Conservation (phyloP, 2,888 invertebrate genomes). For the Cremastinae sp. region DNA sequence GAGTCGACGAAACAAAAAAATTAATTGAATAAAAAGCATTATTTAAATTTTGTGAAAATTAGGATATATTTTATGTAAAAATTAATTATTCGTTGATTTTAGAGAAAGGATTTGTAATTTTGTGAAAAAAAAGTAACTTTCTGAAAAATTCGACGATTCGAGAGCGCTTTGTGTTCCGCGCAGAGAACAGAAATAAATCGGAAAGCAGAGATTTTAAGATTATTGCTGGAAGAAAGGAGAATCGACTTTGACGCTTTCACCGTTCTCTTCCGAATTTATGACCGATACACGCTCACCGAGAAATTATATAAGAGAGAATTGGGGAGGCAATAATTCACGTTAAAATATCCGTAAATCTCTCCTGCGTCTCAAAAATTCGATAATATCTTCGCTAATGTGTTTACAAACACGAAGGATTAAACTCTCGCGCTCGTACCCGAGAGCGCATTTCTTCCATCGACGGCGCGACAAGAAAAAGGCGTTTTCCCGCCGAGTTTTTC, state of each 20-base stretch:
- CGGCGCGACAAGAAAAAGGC: constrained; percentile 7
- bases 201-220: background rate
- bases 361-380: constrained; percentile 47
- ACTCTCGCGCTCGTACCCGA: constrained; percentile 12
- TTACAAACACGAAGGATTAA: constrained; percentile 54
- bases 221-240: constrained; percentile 7
- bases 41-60: no score
- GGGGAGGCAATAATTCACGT: constrained; percentile 54
- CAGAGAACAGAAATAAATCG: background rate
- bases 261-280: constrained; percentile 12
- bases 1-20: no score
- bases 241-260: constrained; percentile 2
- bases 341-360: constrained; percentile 59
- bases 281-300: background rate
- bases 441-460: constrained; percentile 8
- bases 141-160: no score
- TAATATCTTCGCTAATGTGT: constrained; percentile 59
- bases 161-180: no score
- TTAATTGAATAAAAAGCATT: no score
- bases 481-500: constrained; percentile 21
- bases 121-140: no score
- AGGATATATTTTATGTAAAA: no score
- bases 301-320: constrained; percentile 25
- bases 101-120: no score
- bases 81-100: no score